Evolutionary conservation across 30 jellyfish, hydroid and myxozoan genomes (phyloP).

Genomic region (Hydra vulgaris): DNA sequence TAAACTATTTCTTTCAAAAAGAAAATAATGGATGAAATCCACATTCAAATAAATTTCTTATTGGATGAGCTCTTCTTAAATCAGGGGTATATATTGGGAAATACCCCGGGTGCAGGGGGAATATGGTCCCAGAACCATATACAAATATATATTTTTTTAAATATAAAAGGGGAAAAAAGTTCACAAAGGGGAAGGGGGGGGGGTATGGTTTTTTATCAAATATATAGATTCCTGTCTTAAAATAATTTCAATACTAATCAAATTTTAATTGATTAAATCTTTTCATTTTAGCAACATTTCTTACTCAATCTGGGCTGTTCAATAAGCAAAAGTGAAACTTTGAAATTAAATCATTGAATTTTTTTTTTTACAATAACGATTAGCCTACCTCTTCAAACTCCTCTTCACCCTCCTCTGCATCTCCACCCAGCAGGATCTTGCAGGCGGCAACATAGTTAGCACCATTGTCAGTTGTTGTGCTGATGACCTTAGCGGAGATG

Average conservation of each 20-base stretch:
- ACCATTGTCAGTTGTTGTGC: slow-evolving; percentile 18
- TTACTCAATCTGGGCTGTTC: neutral
- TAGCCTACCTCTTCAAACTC: neutral
- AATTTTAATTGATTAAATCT: neutral
- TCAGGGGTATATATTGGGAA: neutral
- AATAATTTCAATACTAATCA: neutral
- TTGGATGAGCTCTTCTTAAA: neutral
- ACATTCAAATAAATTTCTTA: neutral
- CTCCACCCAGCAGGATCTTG: neutral
- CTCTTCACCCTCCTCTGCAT: neutral
- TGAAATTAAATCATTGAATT: neutral
- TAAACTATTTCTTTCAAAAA: neutral
- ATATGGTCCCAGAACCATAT: neutral
- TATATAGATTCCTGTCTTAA: neutral
- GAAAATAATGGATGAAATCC: neutral
- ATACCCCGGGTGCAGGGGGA: neutral
- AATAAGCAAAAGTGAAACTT: neutral
- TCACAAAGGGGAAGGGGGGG: neutral
- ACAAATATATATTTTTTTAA: neutral
- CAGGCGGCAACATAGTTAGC: slow-evolving; percentile 14
- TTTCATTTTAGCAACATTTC: neutral
- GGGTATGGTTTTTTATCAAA: neutral
- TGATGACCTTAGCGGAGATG: slow-evolving; percentile 5
- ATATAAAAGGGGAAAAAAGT: neutral
- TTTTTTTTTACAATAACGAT: neutral